Percentiles rank a stretch among this genome's conserved stretches.
Conservation (phyloP, 2,888 invertebrate genomes). For the Dynastes grantii region DNA sequence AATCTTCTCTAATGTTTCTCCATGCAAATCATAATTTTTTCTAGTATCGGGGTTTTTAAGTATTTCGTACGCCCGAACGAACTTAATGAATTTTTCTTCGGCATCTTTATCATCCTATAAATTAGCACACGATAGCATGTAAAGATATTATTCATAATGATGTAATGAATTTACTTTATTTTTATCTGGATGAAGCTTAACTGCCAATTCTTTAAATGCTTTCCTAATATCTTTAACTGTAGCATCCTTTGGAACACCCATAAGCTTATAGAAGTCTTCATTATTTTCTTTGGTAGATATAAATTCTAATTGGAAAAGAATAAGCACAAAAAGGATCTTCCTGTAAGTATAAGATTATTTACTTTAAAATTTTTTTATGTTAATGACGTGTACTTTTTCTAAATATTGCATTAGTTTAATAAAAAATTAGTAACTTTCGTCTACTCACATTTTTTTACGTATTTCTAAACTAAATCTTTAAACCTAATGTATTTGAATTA, state of each 20-base stretch:
- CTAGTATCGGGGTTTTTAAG: constrained; percentile 86
- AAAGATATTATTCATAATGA: not conserved
- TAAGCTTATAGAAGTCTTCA: constrained; percentile 65
- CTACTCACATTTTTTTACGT: constrained; percentile 17
- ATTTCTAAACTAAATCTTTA: not conserved
- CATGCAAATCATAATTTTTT: constrained; percentile 85
- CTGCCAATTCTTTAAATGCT: constrained; percentile 82
- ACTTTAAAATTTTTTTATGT: not conserved
- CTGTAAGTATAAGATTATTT: constrained; percentile 5
- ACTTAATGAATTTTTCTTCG: constrained; percentile 83
- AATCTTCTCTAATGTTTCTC: constrained; percentile 79
- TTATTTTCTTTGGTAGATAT: constrained; percentile 38
- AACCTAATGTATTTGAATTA: not conserved
- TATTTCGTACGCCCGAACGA: constrained; percentile 90
- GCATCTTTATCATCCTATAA: constrained; percentile 81
- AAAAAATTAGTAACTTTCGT: not conserved
- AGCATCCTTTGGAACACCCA: constrained; percentile 76
- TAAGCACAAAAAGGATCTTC: not conserved
- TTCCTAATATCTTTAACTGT: constrained; percentile 79
- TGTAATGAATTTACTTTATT: constrained; percentile 68
- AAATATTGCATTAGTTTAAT: too few relatives aligned
- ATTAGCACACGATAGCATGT: constrained; percentile 46
- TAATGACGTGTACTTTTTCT: constrained; percentile 30
- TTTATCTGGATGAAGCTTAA: constrained; percentile 83
- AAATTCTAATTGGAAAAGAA: constrained; percentile 3